These are phyloP conservation scores for Nymphalis polychloros DNA, from an alignment of 2,888 invertebrate species.

Conservation along the genomic window DNA sequence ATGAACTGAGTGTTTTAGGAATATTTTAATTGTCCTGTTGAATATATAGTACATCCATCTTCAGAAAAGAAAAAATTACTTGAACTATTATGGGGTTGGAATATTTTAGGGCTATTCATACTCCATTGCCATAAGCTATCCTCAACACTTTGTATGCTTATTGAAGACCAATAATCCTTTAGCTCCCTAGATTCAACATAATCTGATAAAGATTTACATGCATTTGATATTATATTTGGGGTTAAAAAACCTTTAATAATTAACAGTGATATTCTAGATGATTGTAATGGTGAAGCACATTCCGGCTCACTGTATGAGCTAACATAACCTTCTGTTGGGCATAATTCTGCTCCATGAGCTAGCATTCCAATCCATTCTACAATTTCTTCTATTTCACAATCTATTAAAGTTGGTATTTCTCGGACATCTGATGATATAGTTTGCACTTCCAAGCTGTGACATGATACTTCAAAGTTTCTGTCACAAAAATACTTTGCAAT, in stretches of 20 bases:
- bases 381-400: slow-evolving; percentile 62
- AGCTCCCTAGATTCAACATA: slow-evolving; percentile 54
- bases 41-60: slow-evolving; percentile 50
- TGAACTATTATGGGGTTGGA: slow-evolving; percentile 65
- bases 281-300: slow-evolving; percentile 54
- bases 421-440: slow-evolving; percentile 53
- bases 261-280: slow-evolving; percentile 58
- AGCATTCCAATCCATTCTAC: slow-evolving; percentile 73
- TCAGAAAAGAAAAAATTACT: slow-evolving; percentile 62
- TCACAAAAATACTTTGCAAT: slow-evolving; percentile 71
- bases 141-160: slow-evolving; percentile 67
- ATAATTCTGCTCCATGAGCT: slow-evolving; percentile 53
- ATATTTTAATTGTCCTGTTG: slow-evolving; percentile 70
- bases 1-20: slow-evolving; percentile 45
- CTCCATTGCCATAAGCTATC: slow-evolving; percentile 65
- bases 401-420: slow-evolving; percentile 59
- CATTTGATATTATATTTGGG: slow-evolving; percentile 48
- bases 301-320: slow-evolving; percentile 65
- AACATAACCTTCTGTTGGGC: slow-evolving; percentile 58
- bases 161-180: slow-evolving; percentile 60
- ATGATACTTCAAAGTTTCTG: slow-evolving; percentile 50
- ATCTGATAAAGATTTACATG: slow-evolving; percentile 52
- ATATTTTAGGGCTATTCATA: slow-evolving; percentile 54
- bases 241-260: slow-evolving; percentile 65
- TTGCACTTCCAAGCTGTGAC: slow-evolving; percentile 47